Conservation (phyloP, 2,113 vertebrate genomes). For the Rhegmatorhina hoffmannsi region DNA sequence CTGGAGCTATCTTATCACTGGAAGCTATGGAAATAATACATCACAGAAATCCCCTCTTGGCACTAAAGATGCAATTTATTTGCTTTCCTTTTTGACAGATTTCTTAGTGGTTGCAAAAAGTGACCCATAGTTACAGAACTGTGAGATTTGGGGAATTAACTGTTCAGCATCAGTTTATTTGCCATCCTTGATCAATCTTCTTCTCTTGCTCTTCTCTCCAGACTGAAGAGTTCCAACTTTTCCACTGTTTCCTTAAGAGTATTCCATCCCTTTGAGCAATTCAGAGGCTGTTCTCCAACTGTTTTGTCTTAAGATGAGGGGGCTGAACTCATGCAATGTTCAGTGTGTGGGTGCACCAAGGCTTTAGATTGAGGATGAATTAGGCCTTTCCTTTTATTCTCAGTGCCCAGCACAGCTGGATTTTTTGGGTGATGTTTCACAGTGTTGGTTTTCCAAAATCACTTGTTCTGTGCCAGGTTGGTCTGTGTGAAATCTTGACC, state of each 20-base stretch:
- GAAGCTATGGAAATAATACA: not conserved
- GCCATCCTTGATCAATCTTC: not conserved
- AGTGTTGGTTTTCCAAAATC: not conserved
- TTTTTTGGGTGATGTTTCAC: not conserved
- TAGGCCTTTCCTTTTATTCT: not conserved
- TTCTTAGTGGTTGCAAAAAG: not conserved
- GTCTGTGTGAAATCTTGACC: not conserved
- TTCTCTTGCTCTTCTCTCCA: not conserved
- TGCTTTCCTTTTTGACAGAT: not conserved
- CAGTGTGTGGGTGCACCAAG: not conserved
- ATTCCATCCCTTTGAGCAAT: not conserved
- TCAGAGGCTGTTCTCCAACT: not conserved
- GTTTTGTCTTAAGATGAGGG: not conserved
- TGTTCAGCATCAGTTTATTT: not conserved
- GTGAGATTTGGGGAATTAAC: not conserved
- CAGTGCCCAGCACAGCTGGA: not conserved
- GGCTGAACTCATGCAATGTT: not conserved
- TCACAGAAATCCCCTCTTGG: not conserved
- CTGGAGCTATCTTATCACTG: not conserved
- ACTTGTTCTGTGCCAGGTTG: accelerated
- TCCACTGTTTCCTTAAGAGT: not conserved
- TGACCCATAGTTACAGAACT: not conserved
- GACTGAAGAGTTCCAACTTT: not conserved
- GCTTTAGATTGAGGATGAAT: not conserved
- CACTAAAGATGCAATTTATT: not conserved